Evolutionary conservation across 2,888 invertebrate species (phyloP).

Genomic region (Masnerella sp.): DNA sequence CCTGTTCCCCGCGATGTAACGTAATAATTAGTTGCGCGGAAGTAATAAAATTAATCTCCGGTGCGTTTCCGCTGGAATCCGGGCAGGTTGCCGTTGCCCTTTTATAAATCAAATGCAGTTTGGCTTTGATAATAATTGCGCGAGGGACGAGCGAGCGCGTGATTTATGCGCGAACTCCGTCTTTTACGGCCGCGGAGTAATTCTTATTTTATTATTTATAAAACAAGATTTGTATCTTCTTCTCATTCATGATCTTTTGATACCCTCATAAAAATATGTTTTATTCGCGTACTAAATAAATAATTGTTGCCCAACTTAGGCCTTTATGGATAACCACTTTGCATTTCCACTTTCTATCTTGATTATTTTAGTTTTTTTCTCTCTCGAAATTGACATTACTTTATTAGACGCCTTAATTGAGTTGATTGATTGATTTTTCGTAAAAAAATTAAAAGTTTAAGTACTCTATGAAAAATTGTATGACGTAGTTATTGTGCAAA

Average conservation of each 20-base stretch:
- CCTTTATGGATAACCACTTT: conserved; percentile 22
- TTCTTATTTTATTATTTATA: conserved; percentile 59
- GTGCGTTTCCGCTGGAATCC: conserved; percentile 57
- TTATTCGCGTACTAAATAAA: conserved; percentile 50
- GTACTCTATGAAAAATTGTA: too few species aligned
- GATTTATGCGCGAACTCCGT: conserved; percentile 71
- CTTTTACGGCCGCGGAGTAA: conserved; percentile 58
- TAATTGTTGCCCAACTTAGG: conserved; percentile 33
- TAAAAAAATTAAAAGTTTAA: too few species aligned
- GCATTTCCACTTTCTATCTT: conserved; percentile 22
- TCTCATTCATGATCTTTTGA: conserved; percentile 39
- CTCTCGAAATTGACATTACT: not conserved
- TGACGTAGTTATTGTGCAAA: too few species aligned
- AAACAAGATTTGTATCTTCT: conserved; percentile 55
- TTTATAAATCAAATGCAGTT: conserved; percentile 77
- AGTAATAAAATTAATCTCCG: conserved; percentile 77
- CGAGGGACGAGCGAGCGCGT: conserved; percentile 62
- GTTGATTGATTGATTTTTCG: too few species aligned
- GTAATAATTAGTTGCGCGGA: conserved; percentile 76
- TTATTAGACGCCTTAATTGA: conserved; percentile 1
- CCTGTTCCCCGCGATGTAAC: conserved; percentile 69
- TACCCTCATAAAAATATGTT: conserved; percentile 49
- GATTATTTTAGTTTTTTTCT: conserved; percentile 6
- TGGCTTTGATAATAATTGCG: conserved; percentile 75
- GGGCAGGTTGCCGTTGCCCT: conserved; percentile 67